Conservation (phyloP, 2,888 invertebrate genomes). For the Idaea aversata region DNA sequence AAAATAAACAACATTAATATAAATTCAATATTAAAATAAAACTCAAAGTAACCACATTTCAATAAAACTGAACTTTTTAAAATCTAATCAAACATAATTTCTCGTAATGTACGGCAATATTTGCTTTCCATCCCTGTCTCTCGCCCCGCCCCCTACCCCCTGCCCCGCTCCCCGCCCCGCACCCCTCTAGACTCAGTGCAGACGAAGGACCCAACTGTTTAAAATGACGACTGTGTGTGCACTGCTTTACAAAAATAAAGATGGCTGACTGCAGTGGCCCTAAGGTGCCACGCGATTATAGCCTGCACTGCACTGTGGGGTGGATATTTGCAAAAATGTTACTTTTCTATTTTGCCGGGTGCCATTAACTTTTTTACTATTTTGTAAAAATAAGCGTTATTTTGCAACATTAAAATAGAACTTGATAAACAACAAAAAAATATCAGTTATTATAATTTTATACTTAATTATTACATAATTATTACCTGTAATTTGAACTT, state of each 20-base stretch:
- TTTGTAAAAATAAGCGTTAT: background rate
- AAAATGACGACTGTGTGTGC: slow-evolving; percentile 57
- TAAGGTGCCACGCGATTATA: slow-evolving; percentile 27
- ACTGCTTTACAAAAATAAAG: slow-evolving; percentile 73
- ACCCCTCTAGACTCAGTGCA: slow-evolving; percentile 42
- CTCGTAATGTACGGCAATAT: slow-evolving; percentile 42
- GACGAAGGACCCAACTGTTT: slow-evolving; percentile 41
- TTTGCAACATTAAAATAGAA: background rate
- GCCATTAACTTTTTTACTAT: background rate
- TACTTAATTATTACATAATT: background rate
- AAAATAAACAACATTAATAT: too few species aligned
- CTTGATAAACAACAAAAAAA: background rate
- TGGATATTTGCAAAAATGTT: slow-evolving; percentile 28
- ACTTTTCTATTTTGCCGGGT: slow-evolving; percentile 12
- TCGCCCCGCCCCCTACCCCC: slow-evolving; percentile 56
- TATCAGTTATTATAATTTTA: background rate
- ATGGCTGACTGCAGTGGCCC: slow-evolving; percentile 59
- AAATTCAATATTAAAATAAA: background rate
- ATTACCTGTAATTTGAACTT: background rate
- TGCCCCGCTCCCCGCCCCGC: slow-evolving; percentile 39
- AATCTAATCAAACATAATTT: slow-evolving; percentile 4
- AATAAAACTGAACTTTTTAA: background rate
- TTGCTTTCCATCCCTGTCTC: slow-evolving; percentile 56
- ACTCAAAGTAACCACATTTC: background rate
- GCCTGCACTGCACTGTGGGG: slow-evolving; percentile 26